Base-by-base conservation (phyloP, 1,140 invertebrate genomes). In the Aphaenogaster floridana region DNA sequence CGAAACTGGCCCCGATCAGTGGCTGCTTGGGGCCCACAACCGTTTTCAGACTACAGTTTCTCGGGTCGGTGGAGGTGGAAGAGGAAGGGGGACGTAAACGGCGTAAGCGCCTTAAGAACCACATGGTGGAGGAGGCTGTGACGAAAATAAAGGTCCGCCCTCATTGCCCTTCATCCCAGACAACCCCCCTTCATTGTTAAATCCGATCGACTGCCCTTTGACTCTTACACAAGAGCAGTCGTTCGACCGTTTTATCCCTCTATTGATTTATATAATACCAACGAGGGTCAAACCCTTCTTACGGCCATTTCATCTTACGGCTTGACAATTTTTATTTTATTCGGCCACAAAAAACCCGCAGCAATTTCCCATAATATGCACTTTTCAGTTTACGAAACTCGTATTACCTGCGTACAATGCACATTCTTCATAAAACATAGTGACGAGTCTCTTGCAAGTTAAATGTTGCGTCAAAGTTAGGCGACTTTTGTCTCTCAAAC, bases 111-210 rank as follows among this genome's bases (percentile, higher is more conserved):
- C 97, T 97, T 96, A 98, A 98, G 97, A 98, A 98, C 96, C 97
- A 97, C 96, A 98, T 98, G 97, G 99, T 99, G 90, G 98, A 99
- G 96, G 98, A 99, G 96, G 99, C 99, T 93, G 99, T 99, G 93
- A 98, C 98, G 93, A 98, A 99, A 96, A 98, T 99, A 93, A 99
- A 99, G 98, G 98, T 99, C 96, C 96, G 89, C 91, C 88, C 64
- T 81, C 64, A 81, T 86, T 90, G 90, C 78, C 88, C 85, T 86
- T 80, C 71, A 81, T 90, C 88, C 89, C 80, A 91, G 64, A 90
- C 78, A 69, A 86, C 28, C n/a, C 52, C n/a, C 17, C 21, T 84
- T 79, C 34, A 69, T n/a, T 57, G n/a, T 71, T n/a, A 57, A 61
- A 36, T 66, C 71, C 39, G 63, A 79, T 15, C 17, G 83, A 57